phyloP scores from a whole-genome alignment of 2,888 invertebrate genomes.

The Chrysolina haemoptera region DNA sequence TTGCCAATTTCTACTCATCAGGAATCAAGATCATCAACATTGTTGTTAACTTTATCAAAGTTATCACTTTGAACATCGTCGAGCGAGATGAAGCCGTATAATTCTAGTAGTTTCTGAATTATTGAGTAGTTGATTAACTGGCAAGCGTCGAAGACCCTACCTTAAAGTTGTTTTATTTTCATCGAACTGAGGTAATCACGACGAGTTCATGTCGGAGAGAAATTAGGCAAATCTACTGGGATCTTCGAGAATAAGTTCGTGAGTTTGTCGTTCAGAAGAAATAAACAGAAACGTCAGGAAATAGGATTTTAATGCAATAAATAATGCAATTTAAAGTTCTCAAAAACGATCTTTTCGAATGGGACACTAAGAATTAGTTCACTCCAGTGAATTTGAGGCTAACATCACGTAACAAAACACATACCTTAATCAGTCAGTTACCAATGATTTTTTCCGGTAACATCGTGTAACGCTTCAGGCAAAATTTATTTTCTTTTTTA shows the following conservation, averaged over 20 bases:
- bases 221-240: conserved; percentile 1
- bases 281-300: too few species aligned
- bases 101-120: conserved; percentile 23
- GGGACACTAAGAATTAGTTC: too few species aligned
- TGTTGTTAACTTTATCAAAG: conserved; percentile 47
- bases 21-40: conserved; percentile 44
- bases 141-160: conserved; percentile 21
- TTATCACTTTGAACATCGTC: conserved; percentile 33
- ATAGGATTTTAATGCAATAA: too few species aligned
- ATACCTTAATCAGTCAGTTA: too few species aligned
- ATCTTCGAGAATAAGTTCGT: background rate
- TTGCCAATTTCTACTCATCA: conserved; percentile 42
- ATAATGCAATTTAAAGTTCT: too few species aligned
- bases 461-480: too few species aligned
- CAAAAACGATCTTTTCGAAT: too few species aligned
- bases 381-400: too few species aligned
- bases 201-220: background rate
- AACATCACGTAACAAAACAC: too few species aligned
- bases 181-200: conserved; percentile 5
- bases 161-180: conserved; percentile 25
- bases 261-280: background rate
- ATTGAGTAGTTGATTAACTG: conserved; percentile 36
- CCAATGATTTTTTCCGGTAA: too few species aligned
- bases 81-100: conserved; percentile 2
- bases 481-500: too few species aligned